phyloP scores from a whole-genome alignment of 1,140 invertebrate genomes.

The Cotesia chilonis region DNA sequence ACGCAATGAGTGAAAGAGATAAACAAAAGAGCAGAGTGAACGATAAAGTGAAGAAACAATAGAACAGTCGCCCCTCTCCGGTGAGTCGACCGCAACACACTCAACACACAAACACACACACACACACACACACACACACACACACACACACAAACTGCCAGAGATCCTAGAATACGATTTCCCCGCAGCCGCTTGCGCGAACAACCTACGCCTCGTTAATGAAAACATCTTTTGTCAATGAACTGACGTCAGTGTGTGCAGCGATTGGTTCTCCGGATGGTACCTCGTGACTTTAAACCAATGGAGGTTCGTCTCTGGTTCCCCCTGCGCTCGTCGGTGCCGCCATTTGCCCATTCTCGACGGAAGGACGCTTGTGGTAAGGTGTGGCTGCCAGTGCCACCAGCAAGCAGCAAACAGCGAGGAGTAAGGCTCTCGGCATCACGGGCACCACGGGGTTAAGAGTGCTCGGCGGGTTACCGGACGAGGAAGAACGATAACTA shows the following conservation, averaged over 20 bases:
- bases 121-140: too few relatives aligned
- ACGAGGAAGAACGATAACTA: too few relatives aligned
- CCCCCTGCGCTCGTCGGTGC: constrained; percentile 33
- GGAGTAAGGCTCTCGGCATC: not conserved
- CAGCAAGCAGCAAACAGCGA: not conserved
- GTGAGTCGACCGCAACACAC: too few relatives aligned
- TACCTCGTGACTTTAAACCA: constrained; percentile 61
- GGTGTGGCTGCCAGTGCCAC: constrained; percentile 46
- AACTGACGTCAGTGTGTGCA: constrained; percentile 63
- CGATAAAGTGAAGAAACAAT: too few relatives aligned
- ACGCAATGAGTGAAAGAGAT: constrained; percentile 3
- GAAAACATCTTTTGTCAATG: constrained; percentile 67
- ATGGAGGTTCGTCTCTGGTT: constrained; percentile 42
- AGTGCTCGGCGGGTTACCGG: not conserved
- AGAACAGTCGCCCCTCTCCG: not conserved
- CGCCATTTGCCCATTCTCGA: constrained; percentile 60
- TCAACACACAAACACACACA: too few relatives aligned
- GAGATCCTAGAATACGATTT: constrained; percentile 1
- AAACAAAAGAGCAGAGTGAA: not conserved
- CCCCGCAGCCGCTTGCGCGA: not conserved
- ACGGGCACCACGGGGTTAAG: not conserved
- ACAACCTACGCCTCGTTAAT: constrained; percentile 60
- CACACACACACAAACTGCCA: too few relatives aligned
- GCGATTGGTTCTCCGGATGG: constrained; percentile 51
- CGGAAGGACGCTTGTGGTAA: constrained; percentile 55